Conservation (phyloP, 2,888 invertebrate genomes). For the Xanthia icteritia region DNA sequence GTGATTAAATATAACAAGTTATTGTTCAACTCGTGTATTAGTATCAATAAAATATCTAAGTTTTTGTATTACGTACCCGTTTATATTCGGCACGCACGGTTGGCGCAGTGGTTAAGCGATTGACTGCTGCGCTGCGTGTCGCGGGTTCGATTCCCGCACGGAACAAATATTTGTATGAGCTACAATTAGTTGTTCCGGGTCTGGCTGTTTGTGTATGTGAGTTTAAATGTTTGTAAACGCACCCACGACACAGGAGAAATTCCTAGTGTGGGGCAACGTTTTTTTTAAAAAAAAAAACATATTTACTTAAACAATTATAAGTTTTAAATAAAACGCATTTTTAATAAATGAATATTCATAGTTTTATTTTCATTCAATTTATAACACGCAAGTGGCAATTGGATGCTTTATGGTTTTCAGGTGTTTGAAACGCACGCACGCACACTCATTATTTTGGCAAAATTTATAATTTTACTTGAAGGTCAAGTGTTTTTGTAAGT, state of each 20-base stretch:
- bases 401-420: background rate
- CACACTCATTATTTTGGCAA: background rate
- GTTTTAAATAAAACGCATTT: background rate
- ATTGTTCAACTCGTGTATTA: constrained; percentile 6
- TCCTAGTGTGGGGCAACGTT: too few species aligned
- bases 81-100: too few species aligned
- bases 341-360: background rate
- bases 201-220: too few species aligned
- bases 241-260: too few species aligned
- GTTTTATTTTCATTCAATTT: background rate
- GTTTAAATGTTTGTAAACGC: too few species aligned
- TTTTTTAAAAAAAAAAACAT: too few species aligned
- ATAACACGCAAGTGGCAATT: background rate
- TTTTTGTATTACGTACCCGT: constrained; percentile 8
- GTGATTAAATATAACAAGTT: constrained; percentile 20
- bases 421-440: background rate
- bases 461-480: background rate
- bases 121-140: too few species aligned
- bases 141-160: too few species aligned
- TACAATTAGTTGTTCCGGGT: too few species aligned
- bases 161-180: too few species aligned
- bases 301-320: background rate
- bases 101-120: too few species aligned
- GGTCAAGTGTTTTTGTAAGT: background rate
- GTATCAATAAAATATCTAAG: constrained; percentile 1